Evolutionary conservation across 2,113 vertebrate species (phyloP).

Genomic region (Callipepla californica): DNA sequence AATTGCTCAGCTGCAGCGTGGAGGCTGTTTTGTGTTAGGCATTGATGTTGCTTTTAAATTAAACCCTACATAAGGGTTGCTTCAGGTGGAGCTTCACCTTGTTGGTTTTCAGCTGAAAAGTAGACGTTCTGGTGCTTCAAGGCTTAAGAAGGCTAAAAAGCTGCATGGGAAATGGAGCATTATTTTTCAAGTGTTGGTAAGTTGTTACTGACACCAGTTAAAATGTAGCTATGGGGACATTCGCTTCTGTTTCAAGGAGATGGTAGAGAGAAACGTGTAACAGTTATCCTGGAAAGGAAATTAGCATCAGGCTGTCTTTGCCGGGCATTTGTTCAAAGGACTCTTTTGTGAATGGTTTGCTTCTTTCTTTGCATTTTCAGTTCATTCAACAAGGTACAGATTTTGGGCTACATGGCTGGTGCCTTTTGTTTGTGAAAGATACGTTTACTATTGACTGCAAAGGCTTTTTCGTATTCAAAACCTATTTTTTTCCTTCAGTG

Average conservation of each 20-base stretch:
- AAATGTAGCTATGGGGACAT: neutral
- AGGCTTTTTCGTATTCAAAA: neutral
- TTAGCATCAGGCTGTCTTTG: neutral
- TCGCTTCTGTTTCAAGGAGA: neutral
- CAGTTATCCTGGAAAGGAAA: neutral
- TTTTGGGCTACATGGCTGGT: neutral
- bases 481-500: neutral
- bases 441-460: neutral
- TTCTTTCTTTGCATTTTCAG: neutral
- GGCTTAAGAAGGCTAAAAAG: neutral
- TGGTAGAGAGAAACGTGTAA: neutral
- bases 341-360: neutral
- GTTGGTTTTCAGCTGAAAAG: neutral
- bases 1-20: accelerated
- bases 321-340: neutral
- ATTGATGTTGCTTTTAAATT: neutral
- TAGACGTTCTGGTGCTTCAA: accelerated
- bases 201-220: neutral
- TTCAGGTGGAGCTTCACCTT: neutral
- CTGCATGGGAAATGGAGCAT: neutral
- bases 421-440: neutral
- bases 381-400: neutral
- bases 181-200: neutral
- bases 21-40: neutral
- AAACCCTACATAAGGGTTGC: neutral